phyloP scores from a whole-genome alignment of 2,113 vertebrate species.

The Catharus fuscescens region DNA sequence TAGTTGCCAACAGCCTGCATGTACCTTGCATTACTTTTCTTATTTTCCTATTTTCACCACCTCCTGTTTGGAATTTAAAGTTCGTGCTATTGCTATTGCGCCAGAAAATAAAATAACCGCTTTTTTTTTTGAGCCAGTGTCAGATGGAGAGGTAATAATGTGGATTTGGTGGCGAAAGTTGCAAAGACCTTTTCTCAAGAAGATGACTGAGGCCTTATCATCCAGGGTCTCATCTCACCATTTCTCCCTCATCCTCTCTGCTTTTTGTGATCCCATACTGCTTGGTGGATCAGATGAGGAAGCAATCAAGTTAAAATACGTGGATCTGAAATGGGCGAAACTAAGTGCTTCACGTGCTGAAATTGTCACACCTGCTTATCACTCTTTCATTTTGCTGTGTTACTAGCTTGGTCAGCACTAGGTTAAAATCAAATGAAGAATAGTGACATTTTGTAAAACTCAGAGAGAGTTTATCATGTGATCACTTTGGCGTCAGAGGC shows the following conservation, averaged over 20 bases:
- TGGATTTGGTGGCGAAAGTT: background rate
- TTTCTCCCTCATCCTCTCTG: background rate
- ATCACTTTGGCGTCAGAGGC: background rate
- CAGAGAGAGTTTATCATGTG: background rate
- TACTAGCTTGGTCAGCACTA: background rate
- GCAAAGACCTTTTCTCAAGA: background rate
- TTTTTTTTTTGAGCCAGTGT: background rate
- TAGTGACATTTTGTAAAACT: background rate
- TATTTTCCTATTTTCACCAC: background rate
- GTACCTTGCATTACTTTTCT: background rate
- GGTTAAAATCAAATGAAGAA: background rate
- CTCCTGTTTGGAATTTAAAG: background rate
- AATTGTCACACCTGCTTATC: background rate
- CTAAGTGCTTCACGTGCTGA: background rate
- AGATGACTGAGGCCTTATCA: background rate
- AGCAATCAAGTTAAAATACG: background rate
- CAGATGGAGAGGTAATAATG: background rate
- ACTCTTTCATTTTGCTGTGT: background rate
- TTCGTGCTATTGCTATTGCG: background rate
- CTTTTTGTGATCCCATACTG: background rate
- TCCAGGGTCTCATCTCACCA: background rate
- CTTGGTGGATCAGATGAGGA: background rate
- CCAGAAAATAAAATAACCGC: background rate
- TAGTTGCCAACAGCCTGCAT: accelerated
- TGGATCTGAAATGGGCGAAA: background rate